phyloP scores from a whole-genome alignment of 2,113 vertebrate genomes.

The Myrmecophaga tridactyla region DNA sequence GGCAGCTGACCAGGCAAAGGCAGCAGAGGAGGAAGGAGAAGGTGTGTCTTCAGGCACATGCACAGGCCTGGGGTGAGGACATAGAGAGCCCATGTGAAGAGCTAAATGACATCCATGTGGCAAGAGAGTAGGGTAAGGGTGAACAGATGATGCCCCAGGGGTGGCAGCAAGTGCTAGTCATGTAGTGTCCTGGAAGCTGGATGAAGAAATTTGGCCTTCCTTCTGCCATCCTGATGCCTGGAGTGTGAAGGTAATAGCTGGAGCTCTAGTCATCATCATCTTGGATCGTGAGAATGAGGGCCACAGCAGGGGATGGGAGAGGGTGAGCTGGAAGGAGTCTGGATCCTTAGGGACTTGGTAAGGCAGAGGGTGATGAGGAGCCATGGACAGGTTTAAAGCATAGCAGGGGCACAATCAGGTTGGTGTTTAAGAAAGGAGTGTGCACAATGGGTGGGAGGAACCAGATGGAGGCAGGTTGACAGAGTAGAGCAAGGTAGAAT shows the following conservation, averaged over 20 bases:
- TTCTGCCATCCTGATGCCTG: background rate
- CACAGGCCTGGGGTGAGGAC: background rate
- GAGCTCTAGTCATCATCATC: background rate
- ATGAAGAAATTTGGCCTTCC: background rate
- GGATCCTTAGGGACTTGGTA: background rate
- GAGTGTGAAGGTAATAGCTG: background rate
- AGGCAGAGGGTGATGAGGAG: background rate
- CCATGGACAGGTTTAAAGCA: background rate
- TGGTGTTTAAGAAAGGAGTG: background rate
- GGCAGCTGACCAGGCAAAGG: background rate
- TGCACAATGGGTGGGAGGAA: background rate
- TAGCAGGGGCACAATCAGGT: background rate
- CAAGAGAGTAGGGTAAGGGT: background rate
- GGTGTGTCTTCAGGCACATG: accelerated
- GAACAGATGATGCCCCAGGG: background rate
- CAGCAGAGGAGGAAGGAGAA: background rate
- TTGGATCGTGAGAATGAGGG: background rate
- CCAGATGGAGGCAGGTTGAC: background rate
- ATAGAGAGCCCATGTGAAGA: background rate
- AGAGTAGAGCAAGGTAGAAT: accelerated
- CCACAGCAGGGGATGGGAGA: background rate
- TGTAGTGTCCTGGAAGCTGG: background rate
- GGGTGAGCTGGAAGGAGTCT: background rate
- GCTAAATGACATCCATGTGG: background rate
- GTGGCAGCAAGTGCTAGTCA: background rate